Evolutionary conservation across 1,140 invertebrate species (phyloP).

Genomic region (Nautilus pompilius): DNA sequence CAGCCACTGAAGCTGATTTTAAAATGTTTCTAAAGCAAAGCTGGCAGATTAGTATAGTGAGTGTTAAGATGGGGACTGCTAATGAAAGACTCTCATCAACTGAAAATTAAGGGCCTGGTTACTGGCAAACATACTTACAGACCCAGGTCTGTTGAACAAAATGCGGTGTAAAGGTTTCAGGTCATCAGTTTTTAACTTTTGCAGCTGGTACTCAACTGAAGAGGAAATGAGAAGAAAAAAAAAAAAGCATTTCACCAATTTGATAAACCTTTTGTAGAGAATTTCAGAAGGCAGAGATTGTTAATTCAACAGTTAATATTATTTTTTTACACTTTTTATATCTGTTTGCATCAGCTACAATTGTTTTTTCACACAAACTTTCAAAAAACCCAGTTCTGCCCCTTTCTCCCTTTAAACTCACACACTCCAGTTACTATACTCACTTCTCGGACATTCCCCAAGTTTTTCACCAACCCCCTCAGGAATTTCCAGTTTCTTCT

Average conservation of each 20-base stretch:
- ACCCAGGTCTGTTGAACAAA: slow-evolving; percentile 43
- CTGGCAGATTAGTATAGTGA: not conserved
- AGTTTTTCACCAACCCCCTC: slow-evolving; percentile 51
- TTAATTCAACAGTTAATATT: not conserved
- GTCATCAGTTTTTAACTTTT: slow-evolving; percentile 44
- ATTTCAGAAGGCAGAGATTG: not conserved
- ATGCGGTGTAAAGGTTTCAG: slow-evolving; percentile 51
- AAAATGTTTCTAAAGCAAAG: not conserved
- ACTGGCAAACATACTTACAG: slow-evolving; percentile 30
- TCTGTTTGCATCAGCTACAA: not conserved
- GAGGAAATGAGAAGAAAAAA: slow-evolving; percentile 9
- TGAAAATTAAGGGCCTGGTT: not conserved
- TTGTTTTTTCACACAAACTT: not conserved
- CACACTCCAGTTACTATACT: slow-evolving; percentile 7
- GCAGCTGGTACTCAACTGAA: slow-evolving; percentile 47
- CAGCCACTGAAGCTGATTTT: no score
- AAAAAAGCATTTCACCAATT: not conserved
- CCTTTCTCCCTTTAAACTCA: not conserved
- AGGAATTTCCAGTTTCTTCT: slow-evolving; percentile 45
- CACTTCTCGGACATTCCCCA: slow-evolving; percentile 52
- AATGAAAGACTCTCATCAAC: not conserved
- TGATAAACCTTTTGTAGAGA: not conserved
- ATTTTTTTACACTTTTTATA: not conserved
- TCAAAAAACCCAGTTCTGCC: not conserved
- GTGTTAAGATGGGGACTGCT: not conserved